Conservation (phyloP, 2,888 invertebrate genomes). For the Synanthedon tipuliformis region DNA sequence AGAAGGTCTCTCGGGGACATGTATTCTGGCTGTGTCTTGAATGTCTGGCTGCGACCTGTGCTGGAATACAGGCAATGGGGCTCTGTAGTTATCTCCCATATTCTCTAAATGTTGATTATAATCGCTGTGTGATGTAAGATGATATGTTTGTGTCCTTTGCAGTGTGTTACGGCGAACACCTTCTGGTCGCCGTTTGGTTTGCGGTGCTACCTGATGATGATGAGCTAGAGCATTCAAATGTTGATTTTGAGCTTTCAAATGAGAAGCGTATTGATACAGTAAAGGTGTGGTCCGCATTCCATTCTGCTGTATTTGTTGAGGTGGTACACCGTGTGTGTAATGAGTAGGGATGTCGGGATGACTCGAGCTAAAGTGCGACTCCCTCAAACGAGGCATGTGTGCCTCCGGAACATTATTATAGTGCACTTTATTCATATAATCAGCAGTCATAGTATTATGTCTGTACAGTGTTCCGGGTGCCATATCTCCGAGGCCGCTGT, state of each 20-base stretch:
- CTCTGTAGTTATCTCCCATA: slow-evolving; percentile 40
- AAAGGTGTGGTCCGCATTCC: slow-evolving; percentile 48
- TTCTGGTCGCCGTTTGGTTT: slow-evolving; percentile 43
- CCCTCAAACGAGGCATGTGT: slow-evolving; percentile 50
- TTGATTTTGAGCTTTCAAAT: slow-evolving; percentile 58
- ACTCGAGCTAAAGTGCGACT: slow-evolving; percentile 65
- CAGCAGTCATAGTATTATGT: slow-evolving; percentile 57
- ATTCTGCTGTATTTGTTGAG: slow-evolving; percentile 36
- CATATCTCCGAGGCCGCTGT: slow-evolving; percentile 40
- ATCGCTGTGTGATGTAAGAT: slow-evolving; percentile 62
- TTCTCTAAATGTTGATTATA: slow-evolving; percentile 60
- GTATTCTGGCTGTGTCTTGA: slow-evolving; percentile 39
- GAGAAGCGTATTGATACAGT: slow-evolving; percentile 64
- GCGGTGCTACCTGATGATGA: slow-evolving; percentile 45
- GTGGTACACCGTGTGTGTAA: slow-evolving; percentile 40
- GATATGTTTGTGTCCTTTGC: slow-evolving; percentile 64
- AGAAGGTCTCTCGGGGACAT: slow-evolving; percentile 39
- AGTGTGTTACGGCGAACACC: slow-evolving; percentile 51
- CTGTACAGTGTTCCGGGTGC: slow-evolving; percentile 39
- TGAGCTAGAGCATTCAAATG: slow-evolving; percentile 50
- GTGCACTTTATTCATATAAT: slow-evolving; percentile 59
- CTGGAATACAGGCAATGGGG: slow-evolving; percentile 38
- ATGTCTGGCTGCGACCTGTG: slow-evolving; percentile 58
- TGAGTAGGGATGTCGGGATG: slow-evolving; percentile 62
- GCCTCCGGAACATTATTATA: slow-evolving; percentile 47